Base-by-base conservation (phyloP, 2,888 invertebrate genomes). In the Hemithea aestivaria region DNA sequence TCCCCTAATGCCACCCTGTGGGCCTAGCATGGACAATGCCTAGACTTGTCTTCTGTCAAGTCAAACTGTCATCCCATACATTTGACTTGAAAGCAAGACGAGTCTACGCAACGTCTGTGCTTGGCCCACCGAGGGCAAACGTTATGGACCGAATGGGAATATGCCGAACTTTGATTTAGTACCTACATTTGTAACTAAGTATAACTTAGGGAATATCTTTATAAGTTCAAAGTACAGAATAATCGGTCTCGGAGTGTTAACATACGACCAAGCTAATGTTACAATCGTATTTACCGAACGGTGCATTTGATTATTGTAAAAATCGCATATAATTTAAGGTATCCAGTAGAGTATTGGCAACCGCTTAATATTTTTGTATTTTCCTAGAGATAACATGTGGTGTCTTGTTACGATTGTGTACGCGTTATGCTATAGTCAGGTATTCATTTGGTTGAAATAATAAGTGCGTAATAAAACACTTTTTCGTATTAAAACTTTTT, bases 401-500 rank as follows among this genome's bases (percentile, higher is more conserved):
- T 79, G 79, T 82, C 79, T 77, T 78, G 73, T 79, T 72, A 73
- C 69, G 75, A 81, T 75, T 72, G 79, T 82, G 83, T 83, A 84
- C 72, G 77, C 80, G 75, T 76, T 80, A 81, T 77, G 84, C 83
- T 85, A 81, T 84, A 84, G 83, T 77, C 68, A 80, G 48, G 63
- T 82, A 79, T 74, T 74, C 80, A 82, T 84, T 85, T 85, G 73
- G 76, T 84, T 84, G 83, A 79, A 84, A 85, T 85, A 83, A 87
- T 85, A 87, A 87, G 82, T 85, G 84, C 85, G 84, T 85, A 87
- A 87, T 85, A 85, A 85, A 87, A 87, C 83, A 85, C 78, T 78
- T 80, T 82, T 87, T 85, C 80, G 73, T 84, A 84, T 71, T 72
- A 68, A 69, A 66, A 51, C 42, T 48, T 57, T 66, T 66, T 63